Evolutionary conservation across 2,113 vertebrate species (phyloP), one percentile per base, ranked within the genome.

Genomic region (Lagopus leucura): DNA sequence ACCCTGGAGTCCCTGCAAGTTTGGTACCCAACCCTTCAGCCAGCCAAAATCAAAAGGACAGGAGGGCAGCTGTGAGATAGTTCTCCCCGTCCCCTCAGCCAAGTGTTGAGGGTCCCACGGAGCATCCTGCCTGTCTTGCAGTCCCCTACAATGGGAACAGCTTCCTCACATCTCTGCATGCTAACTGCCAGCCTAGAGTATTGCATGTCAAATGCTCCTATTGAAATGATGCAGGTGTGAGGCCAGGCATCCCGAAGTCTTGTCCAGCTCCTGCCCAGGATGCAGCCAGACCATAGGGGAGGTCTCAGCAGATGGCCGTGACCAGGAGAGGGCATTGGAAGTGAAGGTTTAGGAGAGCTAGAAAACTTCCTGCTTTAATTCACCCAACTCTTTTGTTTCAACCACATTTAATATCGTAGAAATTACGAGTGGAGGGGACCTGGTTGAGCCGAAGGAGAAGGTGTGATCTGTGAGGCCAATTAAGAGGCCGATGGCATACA

Each of bases 371-470:
- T 27, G 60, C 55, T 96, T 94, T 94, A 93, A 96, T 93, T 92
- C 93, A 89, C 91, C 66, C 86, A 89, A 94, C 82, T 83, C 92
- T 94, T 94, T 90, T 92, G 75, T 85, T 96, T 96, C 86, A 74
- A 15, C 70, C 73, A 81, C 95, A 91, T 96, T 94, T 96, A 97
- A 97, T 97, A 97, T 96, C 95, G 70, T 75, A 86, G 95, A 96
- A 96, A 97, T 96, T 93, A 93, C 12, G 50, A 94, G 96, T 90
- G 1, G 3, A 8, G 5, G 90, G 89, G 93, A 92, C 71, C 64
- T 34, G 89, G 79, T 82, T 94, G 84, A 91, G 89, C 50, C 2
- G 30, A 54, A 93, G 91, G 88, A 71, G 65, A 82, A 95, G 88
- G 93, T 69, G 67, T 86, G 88, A 95, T 95, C 94, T 87, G 89